Percentiles rank a stretch among this genome's conserved stretches.
Evolutionary conservation across 2,113 vertebrate species (phyloP).

Genomic region (Channa argus): DNA sequence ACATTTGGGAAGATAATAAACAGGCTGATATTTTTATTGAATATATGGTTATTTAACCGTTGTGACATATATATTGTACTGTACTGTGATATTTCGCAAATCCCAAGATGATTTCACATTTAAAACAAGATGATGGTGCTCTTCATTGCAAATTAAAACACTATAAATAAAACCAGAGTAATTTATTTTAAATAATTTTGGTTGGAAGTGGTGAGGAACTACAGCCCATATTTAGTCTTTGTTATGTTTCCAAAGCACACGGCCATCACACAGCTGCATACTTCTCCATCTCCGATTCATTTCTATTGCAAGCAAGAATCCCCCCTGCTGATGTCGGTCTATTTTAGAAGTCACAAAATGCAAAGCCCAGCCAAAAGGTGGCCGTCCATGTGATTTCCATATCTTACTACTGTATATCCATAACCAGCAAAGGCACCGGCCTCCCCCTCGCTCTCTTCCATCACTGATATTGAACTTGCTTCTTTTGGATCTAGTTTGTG

Average conservation of each 20-base stretch:
- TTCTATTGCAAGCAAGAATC: constrained; percentile 50
- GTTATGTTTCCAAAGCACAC: constrained; percentile 21
- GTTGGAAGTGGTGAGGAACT: not conserved
- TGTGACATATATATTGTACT: no score
- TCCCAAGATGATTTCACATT: no score
- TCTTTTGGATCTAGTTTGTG: no score
- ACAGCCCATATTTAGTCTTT: not conserved
- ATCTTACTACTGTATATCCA: constrained; percentile 1
- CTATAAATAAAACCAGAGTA: not conserved
- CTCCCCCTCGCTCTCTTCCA: no score
- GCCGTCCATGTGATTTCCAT: constrained; percentile 40
- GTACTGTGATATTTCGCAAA: no score
- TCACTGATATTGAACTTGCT: no score
- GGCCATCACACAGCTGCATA: constrained; percentile 14
- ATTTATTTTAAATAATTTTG: not conserved
- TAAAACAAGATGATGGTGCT: not conserved
- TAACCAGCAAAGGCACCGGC: no score
- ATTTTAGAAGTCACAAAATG: constrained; percentile 51
- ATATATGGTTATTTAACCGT: not conserved
- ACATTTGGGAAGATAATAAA: not conserved
- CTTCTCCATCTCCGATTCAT: constrained; percentile 34
- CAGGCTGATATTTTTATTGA: not conserved
- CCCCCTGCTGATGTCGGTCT: constrained; percentile 29
- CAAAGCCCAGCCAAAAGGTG: constrained; percentile 28
- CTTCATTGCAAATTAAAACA: not conserved